A percentile compares a stretch with the other conserved stretches of the same genome.
phyloP scores from a whole-genome alignment of 2,113 vertebrate species.

The Pedetes capensis region DNA sequence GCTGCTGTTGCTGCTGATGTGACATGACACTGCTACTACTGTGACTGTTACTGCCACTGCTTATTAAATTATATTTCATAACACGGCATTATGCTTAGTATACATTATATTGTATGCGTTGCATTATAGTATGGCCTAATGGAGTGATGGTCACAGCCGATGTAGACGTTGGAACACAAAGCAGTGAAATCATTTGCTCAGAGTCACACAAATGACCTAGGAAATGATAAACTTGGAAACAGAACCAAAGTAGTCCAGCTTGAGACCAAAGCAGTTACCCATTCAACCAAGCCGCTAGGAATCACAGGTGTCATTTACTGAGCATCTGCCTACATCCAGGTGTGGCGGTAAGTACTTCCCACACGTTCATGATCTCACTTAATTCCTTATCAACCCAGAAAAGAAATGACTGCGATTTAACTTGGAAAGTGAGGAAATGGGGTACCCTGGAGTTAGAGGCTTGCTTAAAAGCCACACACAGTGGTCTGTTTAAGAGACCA shows the following conservation, averaged over 20 bases:
- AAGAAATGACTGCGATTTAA: not conserved
- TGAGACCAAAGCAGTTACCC: not conserved
- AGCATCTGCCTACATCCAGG: too few species aligned
- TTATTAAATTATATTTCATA: not conserved
- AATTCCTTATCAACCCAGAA: not conserved
- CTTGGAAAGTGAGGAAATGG: not conserved
- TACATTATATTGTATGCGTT: not conserved
- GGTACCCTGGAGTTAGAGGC: not conserved
- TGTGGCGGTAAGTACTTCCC: not conserved
- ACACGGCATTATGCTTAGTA: too few species aligned
- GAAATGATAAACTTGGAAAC: not conserved
- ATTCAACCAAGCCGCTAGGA: too few species aligned
- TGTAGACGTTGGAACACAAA: not conserved
- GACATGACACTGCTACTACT: not conserved
- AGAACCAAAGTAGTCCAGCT: not conserved
- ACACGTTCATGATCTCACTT: not conserved
- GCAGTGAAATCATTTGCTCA: not conserved
- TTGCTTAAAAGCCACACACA: too few species aligned
- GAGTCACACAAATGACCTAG: not conserved
- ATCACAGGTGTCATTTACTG: fast-evolving
- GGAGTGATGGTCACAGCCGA: not conserved
- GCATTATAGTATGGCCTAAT: too few species aligned
- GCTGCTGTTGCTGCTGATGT: too few species aligned
- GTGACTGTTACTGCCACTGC: too few species aligned
- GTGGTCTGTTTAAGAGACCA: not conserved